These are phyloP conservation scores for Eupeodes luniger DNA, from an alignment of 2,888 invertebrate species.

Conservation along the genomic window DNA sequence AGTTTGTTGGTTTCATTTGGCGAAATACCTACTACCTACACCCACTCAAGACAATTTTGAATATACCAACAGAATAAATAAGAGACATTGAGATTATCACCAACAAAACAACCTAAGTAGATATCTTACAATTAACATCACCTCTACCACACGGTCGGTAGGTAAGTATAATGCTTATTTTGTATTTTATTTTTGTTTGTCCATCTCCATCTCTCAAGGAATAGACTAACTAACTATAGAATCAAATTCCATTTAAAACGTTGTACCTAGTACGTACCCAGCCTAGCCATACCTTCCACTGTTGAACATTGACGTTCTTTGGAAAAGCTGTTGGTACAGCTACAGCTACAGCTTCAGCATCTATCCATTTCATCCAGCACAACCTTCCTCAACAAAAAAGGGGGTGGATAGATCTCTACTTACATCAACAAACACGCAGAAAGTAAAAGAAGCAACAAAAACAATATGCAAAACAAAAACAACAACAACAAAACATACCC, in stretches of 20 bases:
- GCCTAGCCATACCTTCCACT: background rate
- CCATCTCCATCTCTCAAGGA: slow-evolving; percentile 14
- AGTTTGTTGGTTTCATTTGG: slow-evolving; percentile 33
- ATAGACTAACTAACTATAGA: background rate
- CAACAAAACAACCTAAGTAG: slow-evolving; percentile 27
- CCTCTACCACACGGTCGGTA: slow-evolving; percentile 15
- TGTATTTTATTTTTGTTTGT: background rate
- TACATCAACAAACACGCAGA: slow-evolving; percentile 18
- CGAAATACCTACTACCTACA: slow-evolving; percentile 29
- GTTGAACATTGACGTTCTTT: slow-evolving; percentile 40
- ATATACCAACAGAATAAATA: slow-evolving; percentile 41
- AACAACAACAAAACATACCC: slow-evolving; percentile 38
- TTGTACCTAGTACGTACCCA: slow-evolving; percentile 1
- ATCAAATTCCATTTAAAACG: slow-evolving; percentile 60
- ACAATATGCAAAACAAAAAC: slow-evolving; percentile 71
- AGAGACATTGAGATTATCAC: slow-evolving; percentile 51
- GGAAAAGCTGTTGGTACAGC: slow-evolving; percentile 62
- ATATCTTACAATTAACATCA: slow-evolving; percentile 58
- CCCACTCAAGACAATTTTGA: slow-evolving; percentile 59
- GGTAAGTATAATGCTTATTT: background rate
- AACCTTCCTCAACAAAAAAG: slow-evolving; percentile 76
- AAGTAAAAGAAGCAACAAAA: slow-evolving; percentile 24
- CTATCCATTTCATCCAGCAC: slow-evolving; percentile 31
- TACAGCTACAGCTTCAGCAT: slow-evolving; percentile 52
- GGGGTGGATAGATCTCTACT: slow-evolving; percentile 69